Percentiles rank a stretch among this genome's conserved stretches.
Evolutionary conservation across 1,140 invertebrate genomes (phyloP).

Genomic region (Leptestheria dahalacensis): DNA sequence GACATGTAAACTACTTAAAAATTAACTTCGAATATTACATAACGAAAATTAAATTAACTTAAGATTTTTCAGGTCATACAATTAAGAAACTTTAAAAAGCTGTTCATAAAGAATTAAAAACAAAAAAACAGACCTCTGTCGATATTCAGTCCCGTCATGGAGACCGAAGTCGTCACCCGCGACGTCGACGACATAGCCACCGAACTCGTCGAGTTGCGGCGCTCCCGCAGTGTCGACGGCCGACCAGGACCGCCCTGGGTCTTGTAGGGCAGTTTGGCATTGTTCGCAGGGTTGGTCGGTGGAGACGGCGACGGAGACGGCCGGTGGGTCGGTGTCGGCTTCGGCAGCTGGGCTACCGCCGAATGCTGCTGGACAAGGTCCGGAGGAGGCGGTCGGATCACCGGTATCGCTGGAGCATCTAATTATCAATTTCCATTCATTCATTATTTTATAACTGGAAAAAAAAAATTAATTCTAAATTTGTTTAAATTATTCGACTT

Average conservation of each 20-base stretch:
- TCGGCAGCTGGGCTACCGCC: background rate
- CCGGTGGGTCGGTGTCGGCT: background rate
- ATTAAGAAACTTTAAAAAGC: no score
- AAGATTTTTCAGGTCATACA: no score
- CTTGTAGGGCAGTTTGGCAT: background rate
- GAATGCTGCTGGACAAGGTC: slow-evolving; percentile 15
- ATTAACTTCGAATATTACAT: no score
- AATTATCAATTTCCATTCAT: slow-evolving; percentile 8
- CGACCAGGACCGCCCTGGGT: slow-evolving; percentile 6
- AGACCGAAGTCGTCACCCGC: background rate
- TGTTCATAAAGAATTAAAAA: no score
- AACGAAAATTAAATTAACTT: no score
- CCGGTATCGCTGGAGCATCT: slow-evolving; percentile 8
- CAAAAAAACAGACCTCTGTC: background rate
- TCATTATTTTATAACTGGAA: no score
- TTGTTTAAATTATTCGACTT: no score
- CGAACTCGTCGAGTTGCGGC: background rate
- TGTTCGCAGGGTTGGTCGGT: background rate
- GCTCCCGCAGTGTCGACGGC: background rate
- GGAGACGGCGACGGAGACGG: slow-evolving; percentile 14
- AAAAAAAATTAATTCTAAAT: no score
- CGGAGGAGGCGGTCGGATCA: slow-evolving; percentile 18
- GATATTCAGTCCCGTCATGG: background rate
- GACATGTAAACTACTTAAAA: no score
- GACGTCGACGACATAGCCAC: background rate